phyloP scores from a whole-genome alignment of 2,888 invertebrate species.

The Smittia sp. region DNA sequence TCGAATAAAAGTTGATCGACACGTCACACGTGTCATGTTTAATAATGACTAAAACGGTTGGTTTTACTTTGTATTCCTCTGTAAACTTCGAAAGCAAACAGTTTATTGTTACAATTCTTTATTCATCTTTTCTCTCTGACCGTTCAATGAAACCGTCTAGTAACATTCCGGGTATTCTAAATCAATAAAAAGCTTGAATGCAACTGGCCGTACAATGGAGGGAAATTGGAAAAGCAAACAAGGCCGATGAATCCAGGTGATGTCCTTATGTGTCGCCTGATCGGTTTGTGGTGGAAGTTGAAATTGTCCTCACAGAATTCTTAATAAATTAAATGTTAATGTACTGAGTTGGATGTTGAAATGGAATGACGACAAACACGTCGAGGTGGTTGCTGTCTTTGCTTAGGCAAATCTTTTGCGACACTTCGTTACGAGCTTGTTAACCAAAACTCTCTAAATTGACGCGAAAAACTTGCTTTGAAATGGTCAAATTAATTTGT shows the following conservation, averaged over 20 bases:
- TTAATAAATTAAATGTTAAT: neutral
- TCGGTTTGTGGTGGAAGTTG: neutral
- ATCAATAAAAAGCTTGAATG: conserved; percentile 8
- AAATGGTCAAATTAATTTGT: conserved; percentile 25
- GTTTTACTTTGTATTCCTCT: neutral
- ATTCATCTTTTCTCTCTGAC: neutral
- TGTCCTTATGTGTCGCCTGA: neutral
- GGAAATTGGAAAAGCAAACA: neutral
- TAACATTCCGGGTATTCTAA: conserved; percentile 22
- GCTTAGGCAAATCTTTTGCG: no score
- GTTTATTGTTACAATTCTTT: neutral
- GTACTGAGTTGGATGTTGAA: no score
- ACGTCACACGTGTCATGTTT: conserved; percentile 32
- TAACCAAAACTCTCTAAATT: no score
- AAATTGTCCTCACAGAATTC: no score
- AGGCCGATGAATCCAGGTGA: neutral
- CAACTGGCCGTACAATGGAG: neutral
- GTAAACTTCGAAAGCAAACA: conserved; percentile 38
- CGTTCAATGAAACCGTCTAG: neutral
- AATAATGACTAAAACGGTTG: conserved; percentile 20
- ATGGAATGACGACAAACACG: no score
- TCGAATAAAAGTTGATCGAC: conserved; percentile 26
- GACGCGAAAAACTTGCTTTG: neutral
- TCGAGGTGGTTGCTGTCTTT: no score
- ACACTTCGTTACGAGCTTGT: no score